A percentile compares a stretch with the other conserved stretches of the same genome.
Conservation (phyloP, 2,797 vertebrate species). For the Danio aesculapii region DNA sequence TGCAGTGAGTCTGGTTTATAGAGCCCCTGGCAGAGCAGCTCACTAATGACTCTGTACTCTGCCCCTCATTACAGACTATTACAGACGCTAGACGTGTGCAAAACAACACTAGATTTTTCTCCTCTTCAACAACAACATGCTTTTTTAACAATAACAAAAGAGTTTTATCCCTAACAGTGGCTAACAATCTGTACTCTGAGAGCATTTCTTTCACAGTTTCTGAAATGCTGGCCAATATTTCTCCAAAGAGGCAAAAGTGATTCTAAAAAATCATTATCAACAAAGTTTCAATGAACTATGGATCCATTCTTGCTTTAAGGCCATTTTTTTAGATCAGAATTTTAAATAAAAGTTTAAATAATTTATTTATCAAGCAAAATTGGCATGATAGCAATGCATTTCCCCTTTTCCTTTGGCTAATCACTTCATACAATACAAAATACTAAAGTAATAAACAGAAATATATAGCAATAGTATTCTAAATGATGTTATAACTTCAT, state of each 20-base stretch:
- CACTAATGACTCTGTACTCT: conserved; percentile 46
- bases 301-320: neutral
- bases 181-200: conserved; percentile 8
- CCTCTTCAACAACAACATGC: conserved; percentile 27
- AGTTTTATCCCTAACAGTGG: conserved; percentile 16
- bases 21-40: conserved; percentile 32
- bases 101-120: conserved; percentile 46
- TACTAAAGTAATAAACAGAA: too few species aligned
- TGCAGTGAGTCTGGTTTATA: conserved; percentile 36
- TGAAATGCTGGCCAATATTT: neutral
- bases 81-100: conserved; percentile 27
- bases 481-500: too few species aligned
- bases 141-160: conserved; percentile 37
- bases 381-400: too few species aligned
- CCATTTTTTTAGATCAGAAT: neutral
- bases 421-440: too few species aligned
- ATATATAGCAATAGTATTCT: too few species aligned
- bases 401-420: too few species aligned
- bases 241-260: neutral
- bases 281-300: neutral
- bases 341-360: conserved; percentile 1
- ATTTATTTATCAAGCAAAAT: neutral
- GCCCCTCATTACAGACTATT: conserved; percentile 43
- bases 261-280: conserved; percentile 16
- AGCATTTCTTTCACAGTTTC: conserved; percentile 4